phyloP scores from a whole-genome alignment of 2,113 vertebrate species.

The Mirounga angustirostris region DNA sequence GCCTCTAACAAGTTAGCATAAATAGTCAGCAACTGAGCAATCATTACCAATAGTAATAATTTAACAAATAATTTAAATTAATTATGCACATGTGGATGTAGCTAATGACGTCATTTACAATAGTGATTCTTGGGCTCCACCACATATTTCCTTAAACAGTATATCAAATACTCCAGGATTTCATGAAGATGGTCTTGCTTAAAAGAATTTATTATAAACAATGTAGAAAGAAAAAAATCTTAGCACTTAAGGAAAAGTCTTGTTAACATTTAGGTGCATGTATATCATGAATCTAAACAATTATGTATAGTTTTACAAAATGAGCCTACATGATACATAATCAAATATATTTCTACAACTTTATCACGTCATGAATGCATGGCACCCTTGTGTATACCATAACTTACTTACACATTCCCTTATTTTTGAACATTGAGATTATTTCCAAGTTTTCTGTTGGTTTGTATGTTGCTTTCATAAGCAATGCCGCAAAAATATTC shows the following conservation, averaged over 20 bases:
- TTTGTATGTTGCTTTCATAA: not conserved
- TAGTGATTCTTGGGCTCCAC: not conserved
- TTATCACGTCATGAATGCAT: not conserved
- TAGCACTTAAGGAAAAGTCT: not conserved
- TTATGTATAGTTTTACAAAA: not conserved
- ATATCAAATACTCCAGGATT: not conserved
- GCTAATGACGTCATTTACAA: not conserved
- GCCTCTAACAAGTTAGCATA: not conserved
- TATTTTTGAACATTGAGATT: not conserved
- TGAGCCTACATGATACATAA: not conserved
- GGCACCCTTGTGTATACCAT: not conserved
- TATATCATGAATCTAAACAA: not conserved
- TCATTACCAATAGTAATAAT: not conserved
- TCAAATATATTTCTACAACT: not conserved
- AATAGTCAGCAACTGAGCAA: not conserved
- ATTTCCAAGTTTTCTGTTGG: not conserved
- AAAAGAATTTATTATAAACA: not conserved
- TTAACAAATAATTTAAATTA: not conserved
- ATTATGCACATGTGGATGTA: not conserved
- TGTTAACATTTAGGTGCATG: not conserved
- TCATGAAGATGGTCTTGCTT: not conserved
- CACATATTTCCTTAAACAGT: not conserved
- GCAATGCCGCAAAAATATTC: constrained; percentile 25
- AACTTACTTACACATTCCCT: not conserved
- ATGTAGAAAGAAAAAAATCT: not conserved